Base-by-base conservation (phyloP, 2,888 invertebrate species). In the Cantharis rufa region DNA sequence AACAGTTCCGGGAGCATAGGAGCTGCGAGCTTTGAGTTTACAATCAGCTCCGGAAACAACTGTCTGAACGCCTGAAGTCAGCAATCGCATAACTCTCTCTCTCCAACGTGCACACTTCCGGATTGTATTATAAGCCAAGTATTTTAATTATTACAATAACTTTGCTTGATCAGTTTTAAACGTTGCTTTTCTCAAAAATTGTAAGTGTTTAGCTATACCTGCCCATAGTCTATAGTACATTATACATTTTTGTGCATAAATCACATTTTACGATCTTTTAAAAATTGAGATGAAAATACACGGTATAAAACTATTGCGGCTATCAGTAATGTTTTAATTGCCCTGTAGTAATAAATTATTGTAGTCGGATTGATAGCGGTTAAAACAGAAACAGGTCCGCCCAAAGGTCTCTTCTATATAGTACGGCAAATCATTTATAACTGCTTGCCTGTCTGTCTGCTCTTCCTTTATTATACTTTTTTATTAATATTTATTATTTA, bases 1-100 rank as follows among this genome's bases (percentile, higher is more conserved):
- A 80, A 81, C 76, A 78, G 81, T 82, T 80, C 82, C 82, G 82
- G 80, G 80, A 81, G 72, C 80, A 71, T 66, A 74, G 76, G 72
- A 78, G 77, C 79, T 77, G 61, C 72, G 77, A 77, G 77, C 79
- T 84, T 82, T 82, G 84, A 84, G 85, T 85, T 85, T 84, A 85
- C 85, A 86, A 86, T 85, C 86, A 85, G 83, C 80, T 80, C 85
- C 85, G 86, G 86, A 86, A 86, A 85, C 84, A 83, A 84, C 81
- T 83, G 84, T 84, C 84, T 84, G 84, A 84, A 83, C 83, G 82
- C 83, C 83, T 82, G 82, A 83, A 85, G 86, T 86, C 85, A 84
- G 84, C 85, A 85, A 85, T 85, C 85, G 84, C 82, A 80, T 83
- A 80, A 81, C 79, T 81, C 16, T 63, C 18, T 83, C 83, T 83